phyloP scores from a whole-genome alignment of 2,888 invertebrate genomes.

The Eupithecia pulchellata region DNA sequence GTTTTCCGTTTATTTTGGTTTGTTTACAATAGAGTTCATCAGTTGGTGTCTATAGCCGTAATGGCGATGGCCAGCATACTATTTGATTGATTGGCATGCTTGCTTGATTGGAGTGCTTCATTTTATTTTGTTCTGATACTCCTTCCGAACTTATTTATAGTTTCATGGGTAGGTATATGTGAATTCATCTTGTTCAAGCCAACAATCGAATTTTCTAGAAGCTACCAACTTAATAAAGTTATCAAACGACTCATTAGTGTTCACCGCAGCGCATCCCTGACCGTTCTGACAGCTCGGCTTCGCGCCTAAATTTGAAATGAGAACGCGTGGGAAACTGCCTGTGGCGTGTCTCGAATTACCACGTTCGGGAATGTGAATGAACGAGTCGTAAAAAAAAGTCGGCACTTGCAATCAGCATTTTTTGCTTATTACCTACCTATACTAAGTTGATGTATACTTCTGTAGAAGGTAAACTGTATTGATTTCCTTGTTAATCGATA shows the following conservation, averaged over 20 bases:
- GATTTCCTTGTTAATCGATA: conserved; percentile 44
- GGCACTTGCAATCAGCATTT: conserved; percentile 49
- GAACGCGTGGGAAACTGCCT: conserved; percentile 78
- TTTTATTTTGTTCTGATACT: no score
- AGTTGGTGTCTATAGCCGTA: no score
- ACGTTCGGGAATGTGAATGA: conserved; percentile 70
- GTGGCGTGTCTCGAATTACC: conserved; percentile 68
- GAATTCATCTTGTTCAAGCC: neutral
- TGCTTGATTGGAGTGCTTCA: no score
- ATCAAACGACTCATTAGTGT: conserved; percentile 38
- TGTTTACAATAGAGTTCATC: no score
- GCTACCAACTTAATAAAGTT: conserved; percentile 20
- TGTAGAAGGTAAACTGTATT: conserved; percentile 46
- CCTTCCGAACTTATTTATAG: no score
- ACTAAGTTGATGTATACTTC: conserved; percentile 13
- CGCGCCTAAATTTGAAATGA: conserved; percentile 76
- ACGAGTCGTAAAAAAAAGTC: conserved; percentile 46
- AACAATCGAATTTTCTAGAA: neutral
- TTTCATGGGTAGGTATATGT: neutral
- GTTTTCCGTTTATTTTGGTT: no score
- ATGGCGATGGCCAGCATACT: no score
- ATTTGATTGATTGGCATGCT: no score
- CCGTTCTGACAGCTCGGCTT: conserved; percentile 62
- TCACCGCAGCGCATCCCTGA: conserved; percentile 47
- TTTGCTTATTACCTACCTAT: conserved; percentile 53